Conservation (phyloP, 1,140 invertebrate genomes). For the Archegozetes longisetosus region DNA sequence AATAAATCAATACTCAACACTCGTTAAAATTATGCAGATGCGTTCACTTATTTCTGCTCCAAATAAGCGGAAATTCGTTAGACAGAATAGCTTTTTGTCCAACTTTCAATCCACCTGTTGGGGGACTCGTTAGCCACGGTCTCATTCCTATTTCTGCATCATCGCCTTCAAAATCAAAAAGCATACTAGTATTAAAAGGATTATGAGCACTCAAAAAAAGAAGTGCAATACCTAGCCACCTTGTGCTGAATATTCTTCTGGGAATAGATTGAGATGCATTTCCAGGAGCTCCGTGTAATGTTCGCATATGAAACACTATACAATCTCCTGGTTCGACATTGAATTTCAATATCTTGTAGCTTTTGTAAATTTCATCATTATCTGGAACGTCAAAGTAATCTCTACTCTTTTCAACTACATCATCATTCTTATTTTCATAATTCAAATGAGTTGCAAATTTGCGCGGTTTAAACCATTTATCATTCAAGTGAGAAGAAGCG, state of each 20-base stretch:
- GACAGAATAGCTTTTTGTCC: background rate
- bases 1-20: too few species aligned
- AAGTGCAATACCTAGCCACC: conserved; percentile 26
- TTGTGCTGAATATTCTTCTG: conserved; percentile 22
- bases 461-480: conserved; percentile 21
- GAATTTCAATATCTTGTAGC: conserved; percentile 21
- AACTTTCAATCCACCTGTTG: background rate
- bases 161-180: background rate
- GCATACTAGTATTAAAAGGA: background rate
- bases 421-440: conserved; percentile 14
- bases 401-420: background rate
- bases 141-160: background rate
- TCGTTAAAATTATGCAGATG: too few species aligned
- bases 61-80: background rate
- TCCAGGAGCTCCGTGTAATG: conserved; percentile 22
- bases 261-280: conserved; percentile 1
- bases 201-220: background rate
- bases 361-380: conserved; percentile 16
- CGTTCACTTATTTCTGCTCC: background rate
- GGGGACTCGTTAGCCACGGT: background rate
- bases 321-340: conserved; percentile 23
- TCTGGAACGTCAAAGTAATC: conserved; percentile 20
- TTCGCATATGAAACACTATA: conserved; percentile 25
- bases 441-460: conserved; percentile 23
- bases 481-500: conserved; percentile 24